Evolutionary conservation across 2,113 vertebrate genomes (phyloP), one percentile per base, ranked within the genome.

Genomic region (Cichladusa arquata): DNA sequence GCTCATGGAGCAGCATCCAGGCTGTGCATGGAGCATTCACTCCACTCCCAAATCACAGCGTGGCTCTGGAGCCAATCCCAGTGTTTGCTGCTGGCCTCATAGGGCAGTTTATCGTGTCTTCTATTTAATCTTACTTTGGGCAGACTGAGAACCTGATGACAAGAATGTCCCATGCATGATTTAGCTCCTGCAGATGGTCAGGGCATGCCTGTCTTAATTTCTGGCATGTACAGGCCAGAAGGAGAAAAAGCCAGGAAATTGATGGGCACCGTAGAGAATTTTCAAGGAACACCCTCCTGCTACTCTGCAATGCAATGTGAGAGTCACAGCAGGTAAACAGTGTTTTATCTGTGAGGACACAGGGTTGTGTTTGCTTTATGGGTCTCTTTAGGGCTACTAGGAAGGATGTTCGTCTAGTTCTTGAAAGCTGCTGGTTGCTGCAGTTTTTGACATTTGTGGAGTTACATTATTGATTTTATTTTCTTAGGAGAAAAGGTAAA

Each of bases 41-140:
- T 84, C 0, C 0, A 13, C 77, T 74, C 6, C 0, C 40, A 57
- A 45, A 76, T 19, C 53, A 33, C 33, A n/a, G 36, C 0, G 0
- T 50, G 61, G 48, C 74, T 73, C 54, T 88, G 65, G 67, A 95
- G 53, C 36, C 76, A 51, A 18, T 50, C 40, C n/a, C 29, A 48
- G 74, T 62, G 42, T 67, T 93, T 72, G 62, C 67, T 60, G 2
- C 61, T 73, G 72, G 65, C 48, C 73, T 86, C 76, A 15, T 13
- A 25, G 80, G 48, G 45, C 51, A 84, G 42, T 57, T 86, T 40
- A 60, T 53, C 0, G 0, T 5, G 8, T 76, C 78, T 90, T 71
- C 53, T 65, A 14, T 57, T 91, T 91, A 36, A 54, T 82, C 48
- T 34, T 69, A 14, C 36, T 65, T 67, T 47, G 48, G 31, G 40